These are phyloP conservation scores for Phortica magna DNA, from an alignment of 2,888 invertebrate genomes.

Conservation along the genomic window DNA sequence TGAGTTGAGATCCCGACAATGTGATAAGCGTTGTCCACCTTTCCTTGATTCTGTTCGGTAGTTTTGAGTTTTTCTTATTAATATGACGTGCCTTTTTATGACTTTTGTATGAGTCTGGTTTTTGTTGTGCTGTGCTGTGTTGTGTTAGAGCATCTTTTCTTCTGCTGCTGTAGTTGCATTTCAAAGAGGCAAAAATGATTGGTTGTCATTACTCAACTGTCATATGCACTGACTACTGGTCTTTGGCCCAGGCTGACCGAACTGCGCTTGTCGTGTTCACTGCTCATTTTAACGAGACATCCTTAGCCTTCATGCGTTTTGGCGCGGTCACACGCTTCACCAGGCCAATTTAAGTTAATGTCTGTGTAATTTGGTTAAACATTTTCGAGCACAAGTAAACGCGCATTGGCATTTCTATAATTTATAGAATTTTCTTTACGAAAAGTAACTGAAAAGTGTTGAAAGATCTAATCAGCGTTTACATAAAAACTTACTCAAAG, in stretches of 20 bases:
- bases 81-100: slow-evolving; percentile 10
- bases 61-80: slow-evolving; percentile 10
- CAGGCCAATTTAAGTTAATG: slow-evolving; percentile 6
- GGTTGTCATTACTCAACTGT: slow-evolving; percentile 69
- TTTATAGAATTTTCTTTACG: not conserved
- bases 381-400: not conserved
- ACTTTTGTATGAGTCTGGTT: not conserved
- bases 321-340: slow-evolving; percentile 19
- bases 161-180: slow-evolving; percentile 29
- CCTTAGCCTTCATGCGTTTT: not conserved
- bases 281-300: not conserved
- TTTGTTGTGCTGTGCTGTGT: slow-evolving; percentile 17
- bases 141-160: no score
- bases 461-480: no score
- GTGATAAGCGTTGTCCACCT: slow-evolving; percentile 51
- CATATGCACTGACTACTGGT: slow-evolving; percentile 66
- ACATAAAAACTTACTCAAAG: no score
- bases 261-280: not conserved
- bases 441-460: no score
- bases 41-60: slow-evolving; percentile 7
- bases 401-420: not conserved
- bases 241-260: slow-evolving; percentile 42
- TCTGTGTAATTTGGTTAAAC: slow-evolving; percentile 13
- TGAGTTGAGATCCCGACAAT: slow-evolving; percentile 57
- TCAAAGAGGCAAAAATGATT: slow-evolving; percentile 54